A percentile compares a stretch with the other conserved stretches of the same genome.
Conservation (phyloP, 2,888 invertebrate genomes). For the Drosophila anomalata region DNA sequence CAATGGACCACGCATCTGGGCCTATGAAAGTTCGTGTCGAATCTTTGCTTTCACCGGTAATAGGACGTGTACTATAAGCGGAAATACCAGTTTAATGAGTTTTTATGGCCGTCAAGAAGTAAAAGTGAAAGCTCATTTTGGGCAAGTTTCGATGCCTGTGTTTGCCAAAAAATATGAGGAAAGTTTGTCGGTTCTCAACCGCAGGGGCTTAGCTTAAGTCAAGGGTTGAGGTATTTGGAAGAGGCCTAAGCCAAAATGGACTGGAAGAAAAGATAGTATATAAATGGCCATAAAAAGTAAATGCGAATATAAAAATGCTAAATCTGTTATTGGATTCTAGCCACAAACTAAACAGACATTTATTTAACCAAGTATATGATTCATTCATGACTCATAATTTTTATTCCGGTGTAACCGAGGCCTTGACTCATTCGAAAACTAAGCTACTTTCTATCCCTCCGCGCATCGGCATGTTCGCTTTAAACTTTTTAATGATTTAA, state of each 20-base stretch:
- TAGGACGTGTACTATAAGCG: constrained; percentile 74
- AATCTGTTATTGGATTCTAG: neutral
- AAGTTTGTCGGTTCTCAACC: constrained; percentile 47
- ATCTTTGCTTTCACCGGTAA: constrained; percentile 21
- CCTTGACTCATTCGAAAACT: constrained; percentile 8
- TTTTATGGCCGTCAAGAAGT: constrained; percentile 53
- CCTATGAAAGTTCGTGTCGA: constrained; percentile 25
- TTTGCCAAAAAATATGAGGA: constrained; percentile 60
- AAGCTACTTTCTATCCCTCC: constrained; percentile 12
- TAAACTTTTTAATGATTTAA: constrained; percentile 84
- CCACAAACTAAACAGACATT: neutral
- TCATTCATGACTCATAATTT: neutral
- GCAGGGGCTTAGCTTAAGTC: constrained; percentile 10
- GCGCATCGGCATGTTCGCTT: constrained; percentile 61
- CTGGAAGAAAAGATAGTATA: neutral
- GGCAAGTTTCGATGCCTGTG: constrained; percentile 42
- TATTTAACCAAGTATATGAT: too few relatives aligned
- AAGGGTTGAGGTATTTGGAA: neutral
- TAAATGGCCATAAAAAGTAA: neutral
- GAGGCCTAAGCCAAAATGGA: neutral
- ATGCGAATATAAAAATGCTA: too few relatives aligned
- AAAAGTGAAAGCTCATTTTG: constrained; percentile 57
- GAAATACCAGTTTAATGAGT: constrained; percentile 78
- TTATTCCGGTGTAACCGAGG: constrained; percentile 19
- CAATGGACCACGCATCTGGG: constrained; percentile 41